phyloP scores from a whole-genome alignment of 2,797 vertebrate genomes.

The Ctenosaura bakeri region DNA sequence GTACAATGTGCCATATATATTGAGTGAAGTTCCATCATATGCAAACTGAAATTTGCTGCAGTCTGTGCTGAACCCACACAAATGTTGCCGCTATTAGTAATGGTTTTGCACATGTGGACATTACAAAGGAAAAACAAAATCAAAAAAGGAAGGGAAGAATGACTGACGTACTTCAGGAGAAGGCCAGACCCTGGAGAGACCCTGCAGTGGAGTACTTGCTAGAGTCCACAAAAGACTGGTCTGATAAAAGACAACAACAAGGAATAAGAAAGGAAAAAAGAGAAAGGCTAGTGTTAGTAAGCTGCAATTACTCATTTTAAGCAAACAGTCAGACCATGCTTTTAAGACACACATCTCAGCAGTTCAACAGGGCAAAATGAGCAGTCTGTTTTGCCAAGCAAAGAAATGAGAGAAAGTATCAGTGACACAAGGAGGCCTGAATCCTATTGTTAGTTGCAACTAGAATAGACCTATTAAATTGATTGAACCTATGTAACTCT shows the following conservation, averaged over 20 bases:
- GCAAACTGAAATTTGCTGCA: conserved; percentile 53
- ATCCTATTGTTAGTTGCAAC: no score
- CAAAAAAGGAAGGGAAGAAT: conserved; percentile 79
- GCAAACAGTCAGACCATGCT: conserved; percentile 66
- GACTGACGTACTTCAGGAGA: conserved; percentile 91
- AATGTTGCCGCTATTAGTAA: conserved; percentile 36
- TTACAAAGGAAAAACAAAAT: conserved; percentile 73
- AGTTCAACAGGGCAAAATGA: conserved; percentile 61
- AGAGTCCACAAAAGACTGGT: conserved; percentile 96
- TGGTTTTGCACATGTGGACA: conserved; percentile 70
- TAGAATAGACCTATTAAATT: no score
- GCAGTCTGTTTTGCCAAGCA: conserved; percentile 44
- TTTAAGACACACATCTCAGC: conserved; percentile 61
- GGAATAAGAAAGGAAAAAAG: conserved; percentile 79
- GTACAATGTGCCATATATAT: conserved; percentile 55
- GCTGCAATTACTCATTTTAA: conserved; percentile 65
- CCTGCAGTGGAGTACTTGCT: conserved; percentile 90
- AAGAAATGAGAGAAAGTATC: conserved; percentile 36
- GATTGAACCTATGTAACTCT: no score
- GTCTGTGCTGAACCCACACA: neutral
- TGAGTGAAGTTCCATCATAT: conserved; percentile 55
- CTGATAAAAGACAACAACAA: conserved; percentile 82
- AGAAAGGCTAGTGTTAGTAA: conserved; percentile 79
- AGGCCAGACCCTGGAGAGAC: conserved; percentile 95
- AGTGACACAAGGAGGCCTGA: conserved; percentile 27